Evolutionary conservation across 2,113 vertebrate genomes (phyloP).

Genomic region (Lontra canadensis): DNA sequence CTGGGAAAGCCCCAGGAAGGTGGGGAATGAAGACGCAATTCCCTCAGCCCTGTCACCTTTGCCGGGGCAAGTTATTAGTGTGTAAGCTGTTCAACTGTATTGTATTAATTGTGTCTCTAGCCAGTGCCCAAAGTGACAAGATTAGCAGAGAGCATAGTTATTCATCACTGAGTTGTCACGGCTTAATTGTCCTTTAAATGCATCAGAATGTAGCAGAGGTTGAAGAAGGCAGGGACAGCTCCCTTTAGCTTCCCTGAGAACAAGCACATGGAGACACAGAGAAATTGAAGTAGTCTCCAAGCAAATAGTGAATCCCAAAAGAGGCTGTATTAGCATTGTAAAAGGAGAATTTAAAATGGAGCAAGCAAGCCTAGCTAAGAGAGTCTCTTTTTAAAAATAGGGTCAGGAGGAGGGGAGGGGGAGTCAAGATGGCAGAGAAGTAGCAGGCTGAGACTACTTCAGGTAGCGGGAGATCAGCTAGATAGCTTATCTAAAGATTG

Average conservation of each 20-base stretch:
- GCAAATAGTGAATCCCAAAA: slow-evolving; percentile 12
- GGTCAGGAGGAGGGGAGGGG: too few relatives aligned
- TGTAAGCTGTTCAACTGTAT: slow-evolving; percentile 64
- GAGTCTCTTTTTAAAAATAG: neutral
- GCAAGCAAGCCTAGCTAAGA: neutral
- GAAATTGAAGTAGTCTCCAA: slow-evolving; percentile 43
- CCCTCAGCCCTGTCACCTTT: slow-evolving; percentile 64
- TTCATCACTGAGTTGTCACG: slow-evolving; percentile 79
- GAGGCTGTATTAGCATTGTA: neutral
- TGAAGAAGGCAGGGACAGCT: slow-evolving; percentile 54
- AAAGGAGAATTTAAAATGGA: neutral
- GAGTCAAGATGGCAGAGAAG: too few relatives aligned
- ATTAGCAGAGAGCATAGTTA: slow-evolving; percentile 79
- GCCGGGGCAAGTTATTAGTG: slow-evolving; percentile 75
- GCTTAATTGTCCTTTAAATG: slow-evolving; percentile 79
- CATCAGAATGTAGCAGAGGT: slow-evolving; percentile 66
- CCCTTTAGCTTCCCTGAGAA: slow-evolving; percentile 44
- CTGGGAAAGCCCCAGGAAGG: slow-evolving; percentile 27
- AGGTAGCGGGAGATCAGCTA: too few relatives aligned
- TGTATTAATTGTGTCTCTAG: slow-evolving; percentile 81
- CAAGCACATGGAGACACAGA: slow-evolving; percentile 28
- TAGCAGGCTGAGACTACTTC: too few relatives aligned
- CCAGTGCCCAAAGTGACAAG: slow-evolving; percentile 80
- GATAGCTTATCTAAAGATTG: too few relatives aligned
- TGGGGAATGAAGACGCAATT: slow-evolving; percentile 74